These are phyloP conservation scores for Hoplodrina ambigua DNA, from an alignment of 2,888 invertebrate species.

Conservation along the genomic window DNA sequence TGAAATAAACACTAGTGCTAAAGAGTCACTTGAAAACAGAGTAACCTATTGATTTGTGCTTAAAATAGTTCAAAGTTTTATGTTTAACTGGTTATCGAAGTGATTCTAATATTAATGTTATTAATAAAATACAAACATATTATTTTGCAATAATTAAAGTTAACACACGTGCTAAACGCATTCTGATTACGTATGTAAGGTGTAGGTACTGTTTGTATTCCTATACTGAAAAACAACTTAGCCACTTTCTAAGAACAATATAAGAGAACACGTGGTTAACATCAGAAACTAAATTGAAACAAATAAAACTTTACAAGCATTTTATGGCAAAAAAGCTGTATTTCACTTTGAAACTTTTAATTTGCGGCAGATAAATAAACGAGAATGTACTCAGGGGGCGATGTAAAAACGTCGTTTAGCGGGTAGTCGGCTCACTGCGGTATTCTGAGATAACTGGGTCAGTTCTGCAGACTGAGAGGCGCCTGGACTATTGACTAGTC, in stretches of 20 bases:
- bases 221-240: not conserved
- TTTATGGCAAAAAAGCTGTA: conserved; percentile 54
- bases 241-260: conserved; percentile 22
- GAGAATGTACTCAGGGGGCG: conserved; percentile 46
- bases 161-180: not conserved
- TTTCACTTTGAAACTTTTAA: conserved; percentile 64
- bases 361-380: conserved; percentile 64
- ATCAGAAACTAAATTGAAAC: conserved; percentile 38
- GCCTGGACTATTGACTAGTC: conserved; percentile 72
- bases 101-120: not conserved
- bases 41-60: conserved; percentile 49
- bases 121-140: not conserved
- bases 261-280: conserved; percentile 19
- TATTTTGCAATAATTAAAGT: not conserved
- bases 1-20: conserved; percentile 11
- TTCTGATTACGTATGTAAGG: too few species aligned
- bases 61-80: conserved; percentile 45
- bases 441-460: conserved; percentile 79
- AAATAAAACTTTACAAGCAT: conserved; percentile 45
- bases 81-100: not conserved
- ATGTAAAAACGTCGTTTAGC: conserved; percentile 60
- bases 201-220: too few species aligned
- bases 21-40: conserved; percentile 7
- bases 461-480: conserved; percentile 75
- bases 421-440: conserved; percentile 70